Evolutionary conservation across 2,888 invertebrate genomes (phyloP).

Genomic region (Hoplodrina ambigua): DNA sequence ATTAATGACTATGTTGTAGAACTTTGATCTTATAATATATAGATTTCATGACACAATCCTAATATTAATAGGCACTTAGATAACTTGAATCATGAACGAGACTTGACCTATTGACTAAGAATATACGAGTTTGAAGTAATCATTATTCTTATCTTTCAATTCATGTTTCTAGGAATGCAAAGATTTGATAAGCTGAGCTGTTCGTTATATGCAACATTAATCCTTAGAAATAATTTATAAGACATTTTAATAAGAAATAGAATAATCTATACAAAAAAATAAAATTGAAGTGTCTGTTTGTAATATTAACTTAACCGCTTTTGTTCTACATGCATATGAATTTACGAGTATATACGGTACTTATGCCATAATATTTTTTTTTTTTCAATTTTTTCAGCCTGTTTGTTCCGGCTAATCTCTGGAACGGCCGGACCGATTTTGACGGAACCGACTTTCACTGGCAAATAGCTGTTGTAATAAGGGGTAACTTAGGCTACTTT

Average conservation of each 20-base stretch:
- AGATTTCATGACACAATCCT: neutral
- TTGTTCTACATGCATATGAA: too few relatives aligned
- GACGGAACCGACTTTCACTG: too few relatives aligned
- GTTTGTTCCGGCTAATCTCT: too few relatives aligned
- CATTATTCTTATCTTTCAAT: slow-evolving; percentile 9
- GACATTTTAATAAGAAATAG: neutral
- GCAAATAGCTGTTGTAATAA: too few relatives aligned
- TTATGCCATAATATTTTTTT: too few relatives aligned
- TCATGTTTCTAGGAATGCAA: slow-evolving; percentile 6
- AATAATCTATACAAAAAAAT: too few relatives aligned
- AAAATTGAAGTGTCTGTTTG: too few relatives aligned
- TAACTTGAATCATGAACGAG: neutral
- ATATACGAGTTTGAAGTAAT: neutral
- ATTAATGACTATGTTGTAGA: neutral
- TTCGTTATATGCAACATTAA: neutral
- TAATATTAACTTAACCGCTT: too few relatives aligned
- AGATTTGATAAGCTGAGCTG: neutral
- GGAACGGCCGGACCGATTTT: too few relatives aligned
- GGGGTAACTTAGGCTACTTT: too few relatives aligned
- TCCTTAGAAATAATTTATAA: neutral
- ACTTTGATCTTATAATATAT: neutral
- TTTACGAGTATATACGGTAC: too few relatives aligned
- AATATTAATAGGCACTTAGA: slow-evolving; percentile 1
- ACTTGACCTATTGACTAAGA: neutral
- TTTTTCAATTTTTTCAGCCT: too few relatives aligned